Evolutionary conservation across 2,797 vertebrate genomes (phyloP).

Genomic region (Pseudopleuronectes americanus): DNA sequence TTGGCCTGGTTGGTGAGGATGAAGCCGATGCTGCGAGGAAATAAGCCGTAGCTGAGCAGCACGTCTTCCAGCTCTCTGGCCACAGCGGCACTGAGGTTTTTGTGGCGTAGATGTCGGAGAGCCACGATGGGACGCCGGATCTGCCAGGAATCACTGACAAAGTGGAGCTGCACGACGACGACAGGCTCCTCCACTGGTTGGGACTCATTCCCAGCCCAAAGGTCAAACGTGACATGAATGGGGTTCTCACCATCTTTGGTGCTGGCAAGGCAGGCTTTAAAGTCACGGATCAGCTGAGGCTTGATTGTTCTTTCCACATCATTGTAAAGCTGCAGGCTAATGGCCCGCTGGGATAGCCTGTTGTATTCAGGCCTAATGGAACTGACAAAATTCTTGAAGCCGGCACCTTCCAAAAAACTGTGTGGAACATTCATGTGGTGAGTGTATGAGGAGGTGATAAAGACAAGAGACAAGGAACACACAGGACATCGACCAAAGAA

Average conservation of each 20-base stretch:
- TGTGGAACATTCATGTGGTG: not conserved
- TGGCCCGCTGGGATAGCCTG: conserved; percentile 75
- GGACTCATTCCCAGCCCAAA: conserved; percentile 75
- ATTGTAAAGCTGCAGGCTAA: conserved; percentile 81
- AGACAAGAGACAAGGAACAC: not conserved
- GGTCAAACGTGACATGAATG: conserved; percentile 81
- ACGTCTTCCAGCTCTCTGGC: conserved; percentile 80
- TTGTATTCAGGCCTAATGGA: conserved; percentile 73
- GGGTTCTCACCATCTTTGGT: conserved; percentile 43
- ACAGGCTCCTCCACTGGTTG: conserved; percentile 57
- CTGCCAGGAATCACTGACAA: conserved; percentile 79
- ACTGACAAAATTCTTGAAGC: conserved; percentile 82
- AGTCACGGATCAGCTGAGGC: conserved; percentile 81
- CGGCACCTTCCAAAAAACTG: conserved; percentile 82
- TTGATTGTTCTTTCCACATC: conserved; percentile 83
- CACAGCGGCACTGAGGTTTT: conserved; percentile 59
- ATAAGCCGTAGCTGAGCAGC: conserved; percentile 84
- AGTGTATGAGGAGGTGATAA: not conserved
- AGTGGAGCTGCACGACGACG: conserved; percentile 82
- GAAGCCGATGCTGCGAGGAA: conserved; percentile 79
- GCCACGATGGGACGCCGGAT: conserved; percentile 79
- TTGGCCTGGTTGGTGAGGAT: conserved; percentile 81
- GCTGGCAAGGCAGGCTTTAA: conserved; percentile 72
- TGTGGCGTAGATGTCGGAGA: conserved; percentile 76
- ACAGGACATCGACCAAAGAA: not conserved